These are phyloP conservation scores for Catostomus latipinnis DNA, from an alignment of 2,797 vertebrate genomes.

Conservation along the genomic window DNA sequence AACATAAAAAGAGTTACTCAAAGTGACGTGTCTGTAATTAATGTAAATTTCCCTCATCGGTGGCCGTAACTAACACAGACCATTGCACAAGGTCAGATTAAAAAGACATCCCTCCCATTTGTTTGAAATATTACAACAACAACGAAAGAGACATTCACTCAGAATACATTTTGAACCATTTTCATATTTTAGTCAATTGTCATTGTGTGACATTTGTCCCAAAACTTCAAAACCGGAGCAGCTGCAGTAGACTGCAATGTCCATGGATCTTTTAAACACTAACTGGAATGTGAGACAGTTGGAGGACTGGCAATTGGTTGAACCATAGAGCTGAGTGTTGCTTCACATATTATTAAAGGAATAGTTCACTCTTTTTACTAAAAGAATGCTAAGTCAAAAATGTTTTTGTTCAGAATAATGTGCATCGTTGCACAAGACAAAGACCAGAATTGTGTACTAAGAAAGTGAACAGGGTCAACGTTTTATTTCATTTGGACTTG, in stretches of 20 bases:
- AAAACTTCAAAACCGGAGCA: conserved; percentile 24
- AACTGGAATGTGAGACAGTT: conserved; percentile 23
- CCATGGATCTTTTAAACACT: conserved; percentile 15
- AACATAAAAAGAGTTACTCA: conserved; percentile 28
- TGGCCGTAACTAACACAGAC: conserved; percentile 27
- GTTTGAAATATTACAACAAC: conserved; percentile 43
- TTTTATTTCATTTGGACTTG: too few species aligned
- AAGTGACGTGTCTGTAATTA: conserved; percentile 44
- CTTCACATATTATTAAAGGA: conserved; percentile 5
- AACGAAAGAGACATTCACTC: conserved; percentile 31
- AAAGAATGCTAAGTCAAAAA: too few species aligned
- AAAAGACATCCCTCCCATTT: conserved; percentile 22
- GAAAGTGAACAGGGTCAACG: too few species aligned
- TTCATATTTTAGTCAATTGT: conserved; percentile 40
- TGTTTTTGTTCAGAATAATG: too few species aligned
- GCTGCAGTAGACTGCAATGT: background rate
- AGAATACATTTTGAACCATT: conserved; percentile 20
- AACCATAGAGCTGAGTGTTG: background rate
- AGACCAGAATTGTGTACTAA: too few species aligned
- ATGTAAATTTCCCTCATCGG: conserved; percentile 46
- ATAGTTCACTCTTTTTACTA: too few species aligned
- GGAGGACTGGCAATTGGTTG: conserved; percentile 1
- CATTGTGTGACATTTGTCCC: conserved; percentile 36
- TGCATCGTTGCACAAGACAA: too few species aligned
- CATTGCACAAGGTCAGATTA: conserved; percentile 48